These are phyloP conservation scores for Myrmecobius fasciatus DNA, from an alignment of 2,113 vertebrate genomes.

Conservation along the genomic window DNA sequence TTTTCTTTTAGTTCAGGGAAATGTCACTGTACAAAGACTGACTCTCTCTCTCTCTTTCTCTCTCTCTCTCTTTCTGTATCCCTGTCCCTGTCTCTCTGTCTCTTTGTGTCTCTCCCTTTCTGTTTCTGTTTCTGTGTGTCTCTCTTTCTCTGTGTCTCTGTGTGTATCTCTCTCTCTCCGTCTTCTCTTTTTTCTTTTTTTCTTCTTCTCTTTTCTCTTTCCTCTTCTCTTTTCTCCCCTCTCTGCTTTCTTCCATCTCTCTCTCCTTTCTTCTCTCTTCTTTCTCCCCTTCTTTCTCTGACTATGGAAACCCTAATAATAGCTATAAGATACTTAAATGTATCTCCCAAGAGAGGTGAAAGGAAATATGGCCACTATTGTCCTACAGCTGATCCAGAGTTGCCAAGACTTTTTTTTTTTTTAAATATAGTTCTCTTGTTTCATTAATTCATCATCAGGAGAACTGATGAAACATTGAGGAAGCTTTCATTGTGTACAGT, in stretches of 20 bases:
- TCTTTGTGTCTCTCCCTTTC: not conserved
- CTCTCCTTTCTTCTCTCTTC: too few relatives aligned
- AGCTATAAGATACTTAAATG: not conserved
- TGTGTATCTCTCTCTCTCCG: too few relatives aligned
- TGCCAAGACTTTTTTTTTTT: not conserved
- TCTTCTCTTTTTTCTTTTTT: not conserved
- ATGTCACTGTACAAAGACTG: not conserved
- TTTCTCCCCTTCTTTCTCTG: not conserved
- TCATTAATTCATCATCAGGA: not conserved
- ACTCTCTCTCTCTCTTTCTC: not conserved
- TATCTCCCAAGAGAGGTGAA: not conserved
- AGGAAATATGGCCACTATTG: not conserved
- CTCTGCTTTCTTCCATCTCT: too few relatives aligned
- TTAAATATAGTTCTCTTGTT: not conserved
- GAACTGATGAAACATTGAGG: not conserved
- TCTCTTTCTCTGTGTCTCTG: not conserved
- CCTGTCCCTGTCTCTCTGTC: not conserved
- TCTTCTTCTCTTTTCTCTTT: constrained; percentile 2
- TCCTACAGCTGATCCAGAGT: not conserved
- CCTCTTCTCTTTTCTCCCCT: too few relatives aligned
- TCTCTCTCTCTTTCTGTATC: not conserved
- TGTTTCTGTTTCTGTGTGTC: not conserved
- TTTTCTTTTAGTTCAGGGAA: not conserved
- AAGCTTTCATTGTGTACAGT: not conserved
- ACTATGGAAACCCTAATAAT: not conserved